Conservation (phyloP, 2,888 invertebrate genomes). For the Bibio marci region DNA sequence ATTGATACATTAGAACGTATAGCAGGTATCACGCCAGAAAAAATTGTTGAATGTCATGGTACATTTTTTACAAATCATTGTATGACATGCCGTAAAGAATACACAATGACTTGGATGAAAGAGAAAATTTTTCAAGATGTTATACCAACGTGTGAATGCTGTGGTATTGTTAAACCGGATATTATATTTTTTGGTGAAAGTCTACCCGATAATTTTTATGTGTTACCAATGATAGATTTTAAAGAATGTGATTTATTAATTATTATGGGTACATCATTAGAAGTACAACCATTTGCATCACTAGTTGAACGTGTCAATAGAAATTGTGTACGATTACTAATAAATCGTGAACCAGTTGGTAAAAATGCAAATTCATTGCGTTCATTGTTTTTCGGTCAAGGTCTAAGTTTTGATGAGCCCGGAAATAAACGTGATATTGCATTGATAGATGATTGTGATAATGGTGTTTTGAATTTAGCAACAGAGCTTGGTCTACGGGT, state of each 20-base stretch:
- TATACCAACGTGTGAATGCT: slow-evolving; percentile 61
- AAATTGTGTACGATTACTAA: slow-evolving; percentile 63
- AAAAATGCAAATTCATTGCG: slow-evolving; percentile 20
- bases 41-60: slow-evolving; percentile 89
- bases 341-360: slow-evolving; percentile 68
- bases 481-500: slow-evolving; percentile 54
- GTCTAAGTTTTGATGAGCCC: slow-evolving; percentile 48
- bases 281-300: slow-evolving; percentile 89
- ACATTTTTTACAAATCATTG: slow-evolving; percentile 83
- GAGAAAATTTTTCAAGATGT: slow-evolving; percentile 53
- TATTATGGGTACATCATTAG: slow-evolving; percentile 87
- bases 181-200: slow-evolving; percentile 92
- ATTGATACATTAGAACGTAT: slow-evolving; percentile 84
- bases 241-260: slow-evolving; percentile 76
- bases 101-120: slow-evolving; percentile 72
- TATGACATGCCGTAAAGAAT: slow-evolving; percentile 52
- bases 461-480: slow-evolving; percentile 55
- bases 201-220: slow-evolving; percentile 62
- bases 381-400: slow-evolving; percentile 30
- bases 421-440: slow-evolving; percentile 57
- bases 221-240: slow-evolving; percentile 55
- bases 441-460: slow-evolving; percentile 68
- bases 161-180: slow-evolving; percentile 82
- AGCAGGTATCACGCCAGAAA: slow-evolving; percentile 66
- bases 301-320: slow-evolving; percentile 57